phyloP scores from a whole-genome alignment of 2,113 vertebrate genomes.

The Oenanthe melanoleuca region DNA sequence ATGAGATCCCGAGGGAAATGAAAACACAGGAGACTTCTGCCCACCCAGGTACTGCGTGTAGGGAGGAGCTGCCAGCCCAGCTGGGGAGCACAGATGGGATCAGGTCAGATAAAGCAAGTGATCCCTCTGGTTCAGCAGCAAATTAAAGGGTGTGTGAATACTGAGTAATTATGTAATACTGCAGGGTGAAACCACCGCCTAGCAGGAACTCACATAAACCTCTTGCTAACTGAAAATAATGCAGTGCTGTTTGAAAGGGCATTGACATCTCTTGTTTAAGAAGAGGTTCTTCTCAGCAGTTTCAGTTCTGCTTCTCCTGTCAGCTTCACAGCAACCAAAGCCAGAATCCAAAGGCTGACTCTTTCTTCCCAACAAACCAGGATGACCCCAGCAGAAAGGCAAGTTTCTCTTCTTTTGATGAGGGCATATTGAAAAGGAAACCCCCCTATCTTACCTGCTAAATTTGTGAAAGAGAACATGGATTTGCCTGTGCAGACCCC shows the following conservation, averaged over 20 bases:
- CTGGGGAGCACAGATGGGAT: neutral
- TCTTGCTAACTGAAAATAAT: neutral
- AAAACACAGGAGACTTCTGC: accelerated
- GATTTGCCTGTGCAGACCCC: neutral
- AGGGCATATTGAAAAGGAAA: neutral
- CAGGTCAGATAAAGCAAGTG: neutral
- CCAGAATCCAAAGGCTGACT: neutral
- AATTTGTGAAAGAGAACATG: neutral
- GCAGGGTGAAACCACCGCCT: neutral
- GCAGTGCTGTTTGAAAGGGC: neutral
- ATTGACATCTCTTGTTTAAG: neutral
- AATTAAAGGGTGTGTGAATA: neutral
- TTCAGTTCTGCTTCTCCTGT: constrained; percentile 38
- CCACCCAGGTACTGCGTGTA: neutral
- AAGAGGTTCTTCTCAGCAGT: constrained; percentile 8
- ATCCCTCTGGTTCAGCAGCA: neutral
- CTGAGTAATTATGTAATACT: neutral
- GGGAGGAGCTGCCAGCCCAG: neutral
- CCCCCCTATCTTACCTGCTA: neutral
- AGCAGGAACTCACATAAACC: neutral
- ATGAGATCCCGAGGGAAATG: neutral
- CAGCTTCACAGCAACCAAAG: neutral
- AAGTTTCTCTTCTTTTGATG: neutral
- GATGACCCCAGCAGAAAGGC: neutral
- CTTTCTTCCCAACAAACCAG: neutral